phyloP scores from a whole-genome alignment of 2,888 invertebrate genomes.

The Endotricha flammealis region DNA sequence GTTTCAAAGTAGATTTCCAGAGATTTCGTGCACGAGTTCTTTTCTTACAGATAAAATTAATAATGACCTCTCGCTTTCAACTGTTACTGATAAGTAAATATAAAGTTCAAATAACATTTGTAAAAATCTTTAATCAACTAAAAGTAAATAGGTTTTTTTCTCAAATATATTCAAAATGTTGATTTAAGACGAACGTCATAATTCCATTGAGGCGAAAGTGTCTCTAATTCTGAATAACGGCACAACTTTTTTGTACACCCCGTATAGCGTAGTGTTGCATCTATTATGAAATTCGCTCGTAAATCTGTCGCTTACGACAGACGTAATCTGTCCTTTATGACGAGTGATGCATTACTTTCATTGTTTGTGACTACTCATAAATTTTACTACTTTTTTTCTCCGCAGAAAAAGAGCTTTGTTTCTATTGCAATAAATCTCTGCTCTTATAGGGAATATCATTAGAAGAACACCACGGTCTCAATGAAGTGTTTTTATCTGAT shows the following conservation, averaged over 20 bases:
- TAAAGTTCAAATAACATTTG: no score
- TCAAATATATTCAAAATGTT: no score
- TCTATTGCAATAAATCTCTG: conserved; percentile 16
- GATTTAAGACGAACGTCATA: neutral
- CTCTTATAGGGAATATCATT: conserved; percentile 9
- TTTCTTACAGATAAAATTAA: no score
- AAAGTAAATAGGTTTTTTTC: no score
- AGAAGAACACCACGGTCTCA: conserved; percentile 4
- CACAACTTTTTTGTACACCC: conserved; percentile 12
- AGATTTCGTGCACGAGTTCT: no score
- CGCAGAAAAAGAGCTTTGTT: conserved; percentile 20
- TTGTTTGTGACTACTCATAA: conserved; percentile 58
- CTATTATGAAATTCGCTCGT: conserved; percentile 58
- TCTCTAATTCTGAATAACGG: conserved; percentile 9
- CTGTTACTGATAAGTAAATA: no score
- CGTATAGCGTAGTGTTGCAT: conserved; percentile 26
- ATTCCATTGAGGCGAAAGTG: conserved; percentile 9
- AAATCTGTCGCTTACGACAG: conserved; percentile 61
- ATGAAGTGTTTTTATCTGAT: no score
- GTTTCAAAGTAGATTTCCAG: no score
- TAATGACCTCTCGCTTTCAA: no score
- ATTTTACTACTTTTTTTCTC: conserved; percentile 38
- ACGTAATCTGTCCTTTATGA: conserved; percentile 72
- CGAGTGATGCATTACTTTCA: conserved; percentile 69
- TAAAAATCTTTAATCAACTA: no score